Evolutionary conservation across 64 coral and sea anemone species (phyloP).

Genomic region (Platygyra sinensis): DNA sequence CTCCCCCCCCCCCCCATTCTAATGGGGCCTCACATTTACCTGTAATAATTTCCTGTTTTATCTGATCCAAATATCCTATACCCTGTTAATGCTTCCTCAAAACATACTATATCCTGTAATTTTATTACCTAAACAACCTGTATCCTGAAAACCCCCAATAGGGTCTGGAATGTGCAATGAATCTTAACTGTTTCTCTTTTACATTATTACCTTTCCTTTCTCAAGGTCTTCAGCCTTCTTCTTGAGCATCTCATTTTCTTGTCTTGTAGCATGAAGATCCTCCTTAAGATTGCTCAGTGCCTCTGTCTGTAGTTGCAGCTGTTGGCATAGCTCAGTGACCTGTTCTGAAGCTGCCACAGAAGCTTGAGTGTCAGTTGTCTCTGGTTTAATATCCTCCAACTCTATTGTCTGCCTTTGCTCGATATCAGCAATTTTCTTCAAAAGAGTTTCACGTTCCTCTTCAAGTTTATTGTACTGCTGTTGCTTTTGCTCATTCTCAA

Average conservation of each 20-base stretch:
- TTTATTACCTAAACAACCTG: too few species aligned
- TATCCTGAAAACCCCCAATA: too few species aligned
- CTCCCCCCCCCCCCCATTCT: too few species aligned
- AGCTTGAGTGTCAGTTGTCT: background rate
- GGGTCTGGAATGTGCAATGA: background rate
- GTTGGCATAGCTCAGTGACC: background rate
- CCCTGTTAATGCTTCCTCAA: too few species aligned
- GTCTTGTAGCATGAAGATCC: background rate
- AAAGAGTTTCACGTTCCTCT: background rate
- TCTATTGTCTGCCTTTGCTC: background rate
- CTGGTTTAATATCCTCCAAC: background rate
- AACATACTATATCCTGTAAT: too few species aligned
- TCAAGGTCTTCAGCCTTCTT: slow-evolving; percentile 15
- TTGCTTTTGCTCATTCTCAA: slow-evolving; percentile 33
- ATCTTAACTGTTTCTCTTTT: background rate
- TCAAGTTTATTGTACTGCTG: background rate
- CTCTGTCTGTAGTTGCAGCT: slow-evolving; percentile 16
- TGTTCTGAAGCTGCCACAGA: background rate
- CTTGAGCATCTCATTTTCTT: background rate
- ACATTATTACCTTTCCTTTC: background rate
- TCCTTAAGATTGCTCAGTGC: background rate
- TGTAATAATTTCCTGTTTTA: too few species aligned
- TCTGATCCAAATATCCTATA: too few species aligned
- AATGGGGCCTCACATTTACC: too few species aligned
- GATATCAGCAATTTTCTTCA: slow-evolving; percentile 3